Conservation (phyloP, 2,888 invertebrate genomes). For the Macrosiphum euphorbiae region DNA sequence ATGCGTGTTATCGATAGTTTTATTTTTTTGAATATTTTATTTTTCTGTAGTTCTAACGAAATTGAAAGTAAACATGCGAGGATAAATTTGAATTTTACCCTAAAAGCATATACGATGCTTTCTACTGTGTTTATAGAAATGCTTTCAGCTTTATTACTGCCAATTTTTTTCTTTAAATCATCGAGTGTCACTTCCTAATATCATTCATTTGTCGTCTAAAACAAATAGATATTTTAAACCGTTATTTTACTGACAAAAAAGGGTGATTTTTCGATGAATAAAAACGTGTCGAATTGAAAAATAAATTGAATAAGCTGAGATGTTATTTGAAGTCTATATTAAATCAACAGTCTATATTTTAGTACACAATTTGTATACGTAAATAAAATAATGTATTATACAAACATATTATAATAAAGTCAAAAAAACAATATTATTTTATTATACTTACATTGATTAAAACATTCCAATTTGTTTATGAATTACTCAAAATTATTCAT, state of each 20-base stretch:
- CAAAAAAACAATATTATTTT: neutral
- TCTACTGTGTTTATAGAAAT: neutral
- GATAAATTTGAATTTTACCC: constrained; percentile 41
- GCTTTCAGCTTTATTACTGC: constrained; percentile 31
- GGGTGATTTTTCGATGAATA: constrained; percentile 13
- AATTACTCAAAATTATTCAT: no score
- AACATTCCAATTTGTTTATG: neutral
- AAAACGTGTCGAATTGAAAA: neutral
- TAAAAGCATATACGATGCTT: constrained; percentile 26
- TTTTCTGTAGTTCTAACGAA: constrained; percentile 28
- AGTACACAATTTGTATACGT: neutral
- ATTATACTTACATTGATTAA: neutral
- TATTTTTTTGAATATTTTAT: constrained; percentile 54
- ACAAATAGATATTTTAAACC: constrained; percentile 35
- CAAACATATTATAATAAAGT: neutral
- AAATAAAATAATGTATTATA: neutral
- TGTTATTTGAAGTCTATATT: neutral
- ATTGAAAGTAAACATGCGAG: constrained; percentile 54
- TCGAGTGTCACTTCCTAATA: constrained; percentile 37
- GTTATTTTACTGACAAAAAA: constrained; percentile 17
- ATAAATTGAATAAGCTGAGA: neutral
- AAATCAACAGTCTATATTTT: neutral
- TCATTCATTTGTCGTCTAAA: constrained; percentile 4
- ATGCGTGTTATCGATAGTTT: constrained; percentile 60
- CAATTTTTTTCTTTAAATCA: constrained; percentile 23